phyloP scores from a whole-genome alignment of 2,797 vertebrate genomes.

The Characodon lateralis region DNA sequence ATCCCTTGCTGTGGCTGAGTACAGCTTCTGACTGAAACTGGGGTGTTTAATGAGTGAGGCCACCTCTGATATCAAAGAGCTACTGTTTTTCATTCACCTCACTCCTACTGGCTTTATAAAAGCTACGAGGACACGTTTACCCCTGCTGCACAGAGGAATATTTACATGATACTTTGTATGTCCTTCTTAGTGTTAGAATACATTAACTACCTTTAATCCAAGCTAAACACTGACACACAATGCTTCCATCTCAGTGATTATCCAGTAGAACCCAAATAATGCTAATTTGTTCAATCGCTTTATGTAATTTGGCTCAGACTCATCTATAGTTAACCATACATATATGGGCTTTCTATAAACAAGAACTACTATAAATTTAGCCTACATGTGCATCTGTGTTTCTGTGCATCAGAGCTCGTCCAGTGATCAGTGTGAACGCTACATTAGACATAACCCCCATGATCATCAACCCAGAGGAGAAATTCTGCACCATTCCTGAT shows the following conservation, averaged over 20 bases:
- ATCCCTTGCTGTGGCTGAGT: constrained; percentile 24
- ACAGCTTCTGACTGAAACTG: constrained; percentile 23
- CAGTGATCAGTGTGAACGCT: constrained; percentile 91
- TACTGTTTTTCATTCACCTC: constrained; percentile 26
- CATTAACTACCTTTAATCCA: not conserved
- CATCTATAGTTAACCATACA: no score
- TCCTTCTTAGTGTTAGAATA: not conserved
- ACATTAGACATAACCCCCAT: constrained; percentile 90
- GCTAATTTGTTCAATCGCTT: not conserved
- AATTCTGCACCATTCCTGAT: constrained; percentile 80
- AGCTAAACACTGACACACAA: not conserved
- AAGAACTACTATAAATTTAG: not conserved
- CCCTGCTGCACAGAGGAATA: not conserved
- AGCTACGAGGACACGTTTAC: constrained; percentile 9
- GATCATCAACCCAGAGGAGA: constrained; percentile 92
- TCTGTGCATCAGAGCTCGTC: constrained; percentile 84
- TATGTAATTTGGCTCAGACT: no score
- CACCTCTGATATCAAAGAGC: constrained; percentile 64
- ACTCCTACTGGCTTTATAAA: constrained; percentile 42
- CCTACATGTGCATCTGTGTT: constrained; percentile 23
- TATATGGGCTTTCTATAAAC: not conserved
- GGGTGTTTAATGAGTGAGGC: constrained; percentile 47
- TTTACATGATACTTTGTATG: not conserved
- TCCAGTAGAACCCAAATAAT: not conserved
- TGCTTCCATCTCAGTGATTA: not conserved